phyloP scores from a whole-genome alignment of 1,140 invertebrate genomes.

The Scaptomyza hsui region DNA sequence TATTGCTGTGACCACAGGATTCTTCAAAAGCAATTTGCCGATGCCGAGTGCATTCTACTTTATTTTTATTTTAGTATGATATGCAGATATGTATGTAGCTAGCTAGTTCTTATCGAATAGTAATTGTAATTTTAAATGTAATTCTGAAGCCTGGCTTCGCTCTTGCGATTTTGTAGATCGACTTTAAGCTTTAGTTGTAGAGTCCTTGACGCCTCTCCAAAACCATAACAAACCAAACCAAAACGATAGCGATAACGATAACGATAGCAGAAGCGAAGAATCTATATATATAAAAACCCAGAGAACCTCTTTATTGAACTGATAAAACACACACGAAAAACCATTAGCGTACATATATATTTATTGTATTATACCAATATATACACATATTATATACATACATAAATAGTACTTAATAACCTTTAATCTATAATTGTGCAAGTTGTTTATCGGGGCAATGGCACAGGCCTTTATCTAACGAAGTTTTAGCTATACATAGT shows the following conservation, averaged over 20 bases:
- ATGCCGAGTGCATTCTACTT: no score
- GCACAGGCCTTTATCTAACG: slow-evolving; percentile 26
- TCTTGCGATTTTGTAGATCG: slow-evolving; percentile 30
- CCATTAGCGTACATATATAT: slow-evolving; percentile 7
- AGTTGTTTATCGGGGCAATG: slow-evolving; percentile 29
- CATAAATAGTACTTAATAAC: background rate
- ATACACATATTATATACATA: background rate
- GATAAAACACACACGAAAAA: slow-evolving; percentile 2
- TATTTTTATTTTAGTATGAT: no score
- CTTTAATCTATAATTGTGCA: slow-evolving; percentile 21
- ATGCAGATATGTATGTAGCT: slow-evolving; percentile 10
- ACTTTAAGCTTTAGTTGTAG: slow-evolving; percentile 24
- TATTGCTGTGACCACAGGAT: no score
- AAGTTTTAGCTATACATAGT: slow-evolving; percentile 9
- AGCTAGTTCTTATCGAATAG: slow-evolving; percentile 15
- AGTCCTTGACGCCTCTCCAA: slow-evolving; percentile 8
- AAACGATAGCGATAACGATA: background rate
- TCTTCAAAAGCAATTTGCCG: no score
- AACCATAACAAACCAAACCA: background rate
- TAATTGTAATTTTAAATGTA: slow-evolving; percentile 6
- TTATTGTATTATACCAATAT: slow-evolving; percentile 4
- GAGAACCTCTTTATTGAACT: background rate
- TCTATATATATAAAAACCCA: no score
- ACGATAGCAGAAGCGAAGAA: background rate
- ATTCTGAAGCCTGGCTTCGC: slow-evolving; percentile 34